Evolutionary conservation across 2,888 invertebrate species (phyloP), one percentile per base, ranked within the genome.

Genomic region (Agrotis clavis): DNA sequence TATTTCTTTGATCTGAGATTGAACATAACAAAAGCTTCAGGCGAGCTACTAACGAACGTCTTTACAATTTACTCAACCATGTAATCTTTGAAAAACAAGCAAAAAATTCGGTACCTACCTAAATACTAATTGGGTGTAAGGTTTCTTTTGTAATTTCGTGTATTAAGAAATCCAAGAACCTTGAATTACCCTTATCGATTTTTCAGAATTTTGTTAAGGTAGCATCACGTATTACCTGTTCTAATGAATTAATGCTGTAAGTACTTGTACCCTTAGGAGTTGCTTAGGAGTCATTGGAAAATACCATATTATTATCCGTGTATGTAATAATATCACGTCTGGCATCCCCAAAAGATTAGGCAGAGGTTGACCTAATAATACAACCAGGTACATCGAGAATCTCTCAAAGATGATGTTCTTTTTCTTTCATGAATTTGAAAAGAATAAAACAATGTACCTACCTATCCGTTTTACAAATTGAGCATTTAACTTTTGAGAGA

Each of bases 71-170:
- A 61, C 21, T 47, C 48, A 48, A 54, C 45, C n/a, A 11, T 50
- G n/a, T 72, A 47, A 19, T 30, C 35, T 59, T 77, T 77, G 47
- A 47, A 68, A 21, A 76, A 57, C 16, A 59, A 66, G 19, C 25
- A 0, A 54, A 14, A 60, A 56, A 61, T 53, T 25, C 35, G 14
- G 19, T 45, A n/a, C 47, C 47, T 47, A 1, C 18, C 35, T 35
- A 35, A 30, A 35, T 57, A 35, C 2, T 71, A 71, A 53, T 74
- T 71, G 16, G 30, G 53, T 60, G 54, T 70, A 48, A 70, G 59
- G 70, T 77, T 74, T 70, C 14, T 60, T 71, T 77, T 62, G 78
- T 71, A 61, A 72, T 59, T 78, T 62, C 25, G 35, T 30, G 45
- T 71, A 51, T 71, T 25, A 47, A 9, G 71, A 71, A 78, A 74